Evolutionary conservation across 2,113 vertebrate genomes (phyloP).

Genomic region (Gymnocephalus cernua): DNA sequence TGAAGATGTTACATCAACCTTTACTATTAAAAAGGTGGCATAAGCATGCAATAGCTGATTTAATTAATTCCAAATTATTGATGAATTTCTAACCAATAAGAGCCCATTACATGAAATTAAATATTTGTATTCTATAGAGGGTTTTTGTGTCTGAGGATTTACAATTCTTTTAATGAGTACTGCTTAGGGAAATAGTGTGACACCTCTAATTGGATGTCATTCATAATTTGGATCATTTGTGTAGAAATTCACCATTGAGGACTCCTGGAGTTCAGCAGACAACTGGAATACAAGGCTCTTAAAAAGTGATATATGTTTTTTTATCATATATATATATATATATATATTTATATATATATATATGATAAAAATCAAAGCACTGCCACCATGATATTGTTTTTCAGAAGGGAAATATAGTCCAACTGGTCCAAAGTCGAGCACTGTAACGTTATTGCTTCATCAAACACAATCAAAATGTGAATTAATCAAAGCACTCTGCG

Average conservation of each 20-base stretch:
- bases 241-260: constrained; percentile 11
- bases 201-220: constrained; percentile 32
- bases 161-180: constrained; percentile 3
- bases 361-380: constrained; percentile 51
- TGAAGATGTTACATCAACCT: neutral
- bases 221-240: constrained; percentile 39
- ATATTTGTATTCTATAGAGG: constrained; percentile 7
- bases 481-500: constrained; percentile 97
- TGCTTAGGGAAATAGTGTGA: constrained; percentile 33
- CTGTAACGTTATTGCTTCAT: constrained; percentile 97
- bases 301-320: neutral
- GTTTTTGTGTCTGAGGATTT: constrained; percentile 1
- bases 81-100: constrained; percentile 5
- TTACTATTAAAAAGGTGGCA: neutral
- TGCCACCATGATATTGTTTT: constrained; percentile 78
- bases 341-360: neutral
- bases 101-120: neutral
- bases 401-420: constrained; percentile 85
- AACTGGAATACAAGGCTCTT: constrained; percentile 13
- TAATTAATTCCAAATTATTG: neutral
- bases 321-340: neutral
- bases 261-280: neutral
- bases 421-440: constrained; percentile 90
- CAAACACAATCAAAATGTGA: constrained; percentile 95
- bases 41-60: neutral